Evolutionary conservation across 1,140 invertebrate genomes (phyloP).

Genomic region (Heliconius eleuchia): DNA sequence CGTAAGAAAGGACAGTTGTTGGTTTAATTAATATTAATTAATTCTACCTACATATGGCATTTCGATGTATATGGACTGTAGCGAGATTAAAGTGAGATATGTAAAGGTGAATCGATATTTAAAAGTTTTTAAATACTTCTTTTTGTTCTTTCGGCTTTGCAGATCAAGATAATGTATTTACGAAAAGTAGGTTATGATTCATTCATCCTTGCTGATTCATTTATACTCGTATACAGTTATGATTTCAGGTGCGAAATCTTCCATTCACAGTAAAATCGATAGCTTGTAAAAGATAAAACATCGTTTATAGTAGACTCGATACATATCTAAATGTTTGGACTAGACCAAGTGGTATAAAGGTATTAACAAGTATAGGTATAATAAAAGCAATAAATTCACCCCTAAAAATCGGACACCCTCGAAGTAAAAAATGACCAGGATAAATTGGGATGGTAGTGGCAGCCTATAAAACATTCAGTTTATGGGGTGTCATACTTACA

Average conservation of each 20-base stretch:
- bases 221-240: not conserved
- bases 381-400: slow-evolving; percentile 73
- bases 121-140: not conserved
- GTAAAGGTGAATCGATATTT: slow-evolving; percentile 14
- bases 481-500: slow-evolving; percentile 81
- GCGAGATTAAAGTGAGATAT: not conserved
- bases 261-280: not conserved
- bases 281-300: not conserved
- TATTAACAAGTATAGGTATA: slow-evolving; percentile 58
- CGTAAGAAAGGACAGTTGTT: not conserved
- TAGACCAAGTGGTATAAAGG: slow-evolving; percentile 45
- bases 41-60: not conserved
- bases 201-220: not conserved
- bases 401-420: slow-evolving; percentile 76
- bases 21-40: slow-evolving; percentile 20
- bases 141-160: not conserved
- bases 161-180: not conserved
- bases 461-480: slow-evolving; percentile 79
- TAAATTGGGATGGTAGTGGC: slow-evolving; percentile 78
- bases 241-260: not conserved
- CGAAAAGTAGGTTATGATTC: not conserved
- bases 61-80: not conserved
- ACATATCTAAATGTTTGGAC: slow-evolving; percentile 37
- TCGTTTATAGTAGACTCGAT: not conserved
- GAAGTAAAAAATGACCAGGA: slow-evolving; percentile 79